These are phyloP conservation scores for Chionis minor DNA, from an alignment of 2,113 vertebrate species.

Conservation along the genomic window DNA sequence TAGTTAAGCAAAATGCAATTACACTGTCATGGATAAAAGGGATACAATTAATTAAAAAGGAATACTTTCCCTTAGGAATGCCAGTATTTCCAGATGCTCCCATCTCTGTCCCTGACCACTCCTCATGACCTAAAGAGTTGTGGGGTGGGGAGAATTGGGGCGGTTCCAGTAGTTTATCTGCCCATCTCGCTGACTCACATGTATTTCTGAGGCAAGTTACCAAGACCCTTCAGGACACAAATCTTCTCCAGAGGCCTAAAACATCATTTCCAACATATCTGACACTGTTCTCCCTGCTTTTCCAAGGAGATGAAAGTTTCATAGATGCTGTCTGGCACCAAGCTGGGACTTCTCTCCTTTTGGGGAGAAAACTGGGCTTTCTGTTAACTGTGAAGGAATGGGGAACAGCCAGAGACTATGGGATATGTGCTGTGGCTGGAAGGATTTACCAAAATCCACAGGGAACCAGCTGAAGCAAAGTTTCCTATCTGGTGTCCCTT, in stretches of 20 bases:
- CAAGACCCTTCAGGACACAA: neutral
- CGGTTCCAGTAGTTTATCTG: neutral
- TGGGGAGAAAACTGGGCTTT: neutral
- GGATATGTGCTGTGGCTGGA: neutral
- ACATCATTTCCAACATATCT: neutral
- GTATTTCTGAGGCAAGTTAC: neutral
- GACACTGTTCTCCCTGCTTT: neutral
- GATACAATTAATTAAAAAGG: slow-evolving; percentile 68
- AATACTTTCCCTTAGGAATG: slow-evolving; percentile 21
- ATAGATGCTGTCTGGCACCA: neutral
- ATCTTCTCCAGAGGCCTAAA: neutral
- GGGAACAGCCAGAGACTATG: neutral
- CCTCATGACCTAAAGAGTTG: neutral
- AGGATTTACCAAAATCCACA: neutral
- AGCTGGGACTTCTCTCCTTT: neutral
- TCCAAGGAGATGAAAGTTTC: neutral
- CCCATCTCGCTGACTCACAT: fast-evolving
- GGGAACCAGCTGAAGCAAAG: neutral
- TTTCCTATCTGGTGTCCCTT: neutral
- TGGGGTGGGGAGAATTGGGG: neutral
- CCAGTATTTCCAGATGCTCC: neutral
- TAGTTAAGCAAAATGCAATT: slow-evolving; percentile 54
- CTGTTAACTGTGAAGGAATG: neutral
- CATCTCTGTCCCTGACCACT: neutral
- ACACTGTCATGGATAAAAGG: slow-evolving; percentile 67